Evolutionary conservation across 1,140 invertebrate species (phyloP), one percentile per base, ranked within the genome.

Genomic region (Trissolcus basalis): DNA sequence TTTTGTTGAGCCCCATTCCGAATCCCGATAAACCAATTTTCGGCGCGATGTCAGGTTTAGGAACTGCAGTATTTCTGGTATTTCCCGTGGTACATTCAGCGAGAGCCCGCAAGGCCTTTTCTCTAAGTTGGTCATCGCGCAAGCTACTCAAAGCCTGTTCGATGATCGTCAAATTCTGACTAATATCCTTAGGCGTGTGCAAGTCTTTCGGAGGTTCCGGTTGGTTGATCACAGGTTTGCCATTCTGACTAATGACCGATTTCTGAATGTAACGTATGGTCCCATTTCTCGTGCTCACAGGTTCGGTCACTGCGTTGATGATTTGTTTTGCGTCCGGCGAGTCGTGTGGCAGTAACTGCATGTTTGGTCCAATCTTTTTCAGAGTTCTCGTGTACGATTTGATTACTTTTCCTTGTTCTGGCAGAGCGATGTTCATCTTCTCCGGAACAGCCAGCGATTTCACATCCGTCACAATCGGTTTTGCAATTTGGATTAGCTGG

Each of bases 361-460:
- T 53, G 19, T 73, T 65, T 3, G 69, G 69, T 13, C 69, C 69
- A 7, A 73, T 73, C 9, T 64, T 69, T 10, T 75, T 56, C 12
- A 45, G 8, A 0, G 55, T 64, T 15, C 69, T 64, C n/a, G 60
- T 72, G 12, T 72, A 72, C 1, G 54, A 59, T 41, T 65, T 72
- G 10, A 72, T 63, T 0, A 63, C n/a, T 47, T 68, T 54, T 8
- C 32, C 15, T 12, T 36, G 45, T 1, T 55, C 39, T 10, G 54
- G 45, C 13, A 55, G 15, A 0, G 33, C 4, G 12, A 11, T 53
- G 15, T 16, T 36, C 8, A 64, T 14, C 13, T 60, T 59, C 12
- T 60, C 45, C 5, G 36, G 4, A 13, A 39, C 13, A 4, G n/a
- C 9, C 15, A 10, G 36, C 1, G 49, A 7, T 35, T 48, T 50